Conservation (phyloP, 35 echinoderm and acorn worm species). For the Heliocidaris tuberculata region DNA sequence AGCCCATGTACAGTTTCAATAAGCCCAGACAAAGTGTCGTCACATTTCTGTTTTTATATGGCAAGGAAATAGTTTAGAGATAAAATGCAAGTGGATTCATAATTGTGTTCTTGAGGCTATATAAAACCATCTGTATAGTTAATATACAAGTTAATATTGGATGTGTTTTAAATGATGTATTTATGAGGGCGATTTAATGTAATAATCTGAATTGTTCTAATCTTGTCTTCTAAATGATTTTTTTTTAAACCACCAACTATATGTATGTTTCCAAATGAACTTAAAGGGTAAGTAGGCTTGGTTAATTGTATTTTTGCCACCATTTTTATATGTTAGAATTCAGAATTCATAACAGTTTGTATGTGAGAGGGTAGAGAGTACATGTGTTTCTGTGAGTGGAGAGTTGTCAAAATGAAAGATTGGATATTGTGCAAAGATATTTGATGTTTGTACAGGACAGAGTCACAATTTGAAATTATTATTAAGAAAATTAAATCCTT, state of each 20-base stretch:
- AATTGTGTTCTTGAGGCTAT: no score
- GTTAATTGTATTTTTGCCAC: background rate
- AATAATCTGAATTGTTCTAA: background rate
- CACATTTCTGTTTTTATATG: no score
- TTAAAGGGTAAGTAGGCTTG: background rate
- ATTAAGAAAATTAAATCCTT: constrained; percentile 3
- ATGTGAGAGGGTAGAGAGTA: background rate
- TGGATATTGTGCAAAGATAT: constrained; percentile 2
- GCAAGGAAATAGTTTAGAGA: no score
- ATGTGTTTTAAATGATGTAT: background rate
- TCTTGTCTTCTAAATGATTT: background rate
- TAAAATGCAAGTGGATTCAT: no score
- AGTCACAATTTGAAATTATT: constrained; percentile 17
- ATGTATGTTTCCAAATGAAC: background rate
- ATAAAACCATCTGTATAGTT: background rate
- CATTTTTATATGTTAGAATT: background rate
- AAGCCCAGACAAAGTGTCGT: no score
- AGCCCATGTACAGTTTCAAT: no score
- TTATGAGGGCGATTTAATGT: background rate
- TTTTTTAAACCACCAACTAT: background rate
- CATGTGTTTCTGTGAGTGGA: background rate
- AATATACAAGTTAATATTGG: background rate
- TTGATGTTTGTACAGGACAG: background rate
- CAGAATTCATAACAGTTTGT: background rate
- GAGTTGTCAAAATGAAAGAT: background rate